A percentile compares a stretch with the other conserved stretches of the same genome.
Evolutionary conservation across 2,797 vertebrate genomes (phyloP).

Genomic region (Sebastes nivosus): DNA sequence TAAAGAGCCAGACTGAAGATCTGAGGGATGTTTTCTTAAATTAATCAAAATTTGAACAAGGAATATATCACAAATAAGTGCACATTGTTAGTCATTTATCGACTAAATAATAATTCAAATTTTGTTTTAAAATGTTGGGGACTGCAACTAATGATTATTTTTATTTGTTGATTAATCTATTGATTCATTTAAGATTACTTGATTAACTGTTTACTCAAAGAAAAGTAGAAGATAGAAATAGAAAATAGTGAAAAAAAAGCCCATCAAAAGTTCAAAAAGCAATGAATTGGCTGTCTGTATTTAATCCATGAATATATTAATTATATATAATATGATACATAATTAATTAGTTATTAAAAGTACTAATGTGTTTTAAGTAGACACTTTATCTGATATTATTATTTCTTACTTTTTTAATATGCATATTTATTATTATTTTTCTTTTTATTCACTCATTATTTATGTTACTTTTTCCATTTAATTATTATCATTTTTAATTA

Average conservation of each 20-base stretch:
- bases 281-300: not conserved
- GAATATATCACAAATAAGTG: not conserved
- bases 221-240: too few species aligned
- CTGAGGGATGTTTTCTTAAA: not conserved
- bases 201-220: not conserved
- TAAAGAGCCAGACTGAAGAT: slow-evolving; percentile 13
- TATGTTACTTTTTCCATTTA: too few species aligned
- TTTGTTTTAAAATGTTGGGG: not conserved
- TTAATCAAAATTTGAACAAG: not conserved
- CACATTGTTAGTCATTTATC: not conserved
- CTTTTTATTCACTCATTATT: not conserved
- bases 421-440: too few species aligned
- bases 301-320: not conserved
- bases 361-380: not conserved
- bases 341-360: too few species aligned
- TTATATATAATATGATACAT: too few species aligned
- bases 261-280: not conserved
- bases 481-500: too few species aligned
- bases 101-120: not conserved
- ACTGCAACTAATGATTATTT: not conserved
- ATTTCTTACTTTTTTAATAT: too few species aligned
- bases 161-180: not conserved
- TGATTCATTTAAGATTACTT: not conserved
- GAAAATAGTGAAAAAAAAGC: not conserved
- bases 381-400: too few species aligned